A percentile compares a stretch with the other conserved stretches of the same genome.
These are phyloP conservation scores for Helarctos malayanus DNA, from an alignment of 2,797 vertebrate species.

Conservation along the genomic window DNA sequence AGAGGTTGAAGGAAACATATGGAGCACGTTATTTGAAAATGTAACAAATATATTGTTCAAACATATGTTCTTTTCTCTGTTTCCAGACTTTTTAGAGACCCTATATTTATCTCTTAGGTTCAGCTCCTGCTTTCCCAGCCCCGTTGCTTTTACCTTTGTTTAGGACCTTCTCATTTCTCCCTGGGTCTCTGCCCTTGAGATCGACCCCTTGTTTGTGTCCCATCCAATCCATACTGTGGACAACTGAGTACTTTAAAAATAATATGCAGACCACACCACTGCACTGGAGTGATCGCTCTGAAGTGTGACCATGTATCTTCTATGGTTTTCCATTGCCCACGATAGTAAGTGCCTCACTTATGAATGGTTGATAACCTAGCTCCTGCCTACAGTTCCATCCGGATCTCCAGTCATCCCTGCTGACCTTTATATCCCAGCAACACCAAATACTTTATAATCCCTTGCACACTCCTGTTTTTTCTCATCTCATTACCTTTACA, in stretches of 20 bases:
- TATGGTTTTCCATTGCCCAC: background rate
- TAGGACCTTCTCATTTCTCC: background rate
- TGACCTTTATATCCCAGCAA: background rate
- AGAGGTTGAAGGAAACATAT: background rate
- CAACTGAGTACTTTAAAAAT: background rate
- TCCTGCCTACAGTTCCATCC: background rate
- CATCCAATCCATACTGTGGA: background rate
- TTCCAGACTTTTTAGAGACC: background rate
- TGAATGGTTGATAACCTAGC: background rate
- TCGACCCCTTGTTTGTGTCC: background rate
- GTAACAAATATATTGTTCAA: background rate
- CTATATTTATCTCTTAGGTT: background rate
- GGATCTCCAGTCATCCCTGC: background rate
- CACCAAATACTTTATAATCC: background rate
- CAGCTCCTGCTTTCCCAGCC: background rate
- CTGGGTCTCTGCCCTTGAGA: background rate
- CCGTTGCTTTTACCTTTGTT: background rate
- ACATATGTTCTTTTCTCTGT: background rate
- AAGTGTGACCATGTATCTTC: background rate
- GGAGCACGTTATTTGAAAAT: background rate
- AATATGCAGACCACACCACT: background rate
- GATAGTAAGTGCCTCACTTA: background rate
- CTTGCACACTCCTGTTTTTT: background rate
- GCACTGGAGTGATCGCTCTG: background rate
- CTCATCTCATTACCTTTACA: background rate